Base-by-base conservation (phyloP, 2,888 invertebrate species). In the Leucania comma region DNA sequence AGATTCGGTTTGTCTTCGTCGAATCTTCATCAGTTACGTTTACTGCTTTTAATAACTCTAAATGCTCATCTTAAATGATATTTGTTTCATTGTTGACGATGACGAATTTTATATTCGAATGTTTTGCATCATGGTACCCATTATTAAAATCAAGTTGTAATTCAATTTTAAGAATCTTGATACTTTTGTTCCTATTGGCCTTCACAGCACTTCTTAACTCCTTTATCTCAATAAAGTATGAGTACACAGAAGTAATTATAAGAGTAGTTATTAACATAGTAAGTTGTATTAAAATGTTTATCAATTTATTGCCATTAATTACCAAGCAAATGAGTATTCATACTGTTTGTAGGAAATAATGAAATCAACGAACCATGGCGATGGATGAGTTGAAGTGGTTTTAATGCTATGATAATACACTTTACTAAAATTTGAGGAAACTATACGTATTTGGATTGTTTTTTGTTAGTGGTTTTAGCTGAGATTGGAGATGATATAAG, bases 221-320 rank as follows among this genome's bases (percentile, higher is more conserved):
- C 24, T 54, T 54, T 29, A 26, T 12, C 29, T 26, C 14, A 71
- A 61, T 3, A 62, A 35, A 35, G 35, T 6, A 20, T 17, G 26
- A 24, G 1, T n/a, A 42, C 6, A 24, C 9, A 10, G 1, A 38
- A 38, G 6, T 5, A 4, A 24, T 29, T 29, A 24, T 32, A 10
- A 46, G 38, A 48, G 20, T 53, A 53, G 12, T 32, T 48, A 42
- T 17, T 69, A 26, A 61, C 35, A 54, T 70, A 63, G 60, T 57
- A 14, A 6, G 32, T 70, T 42, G 57, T 69, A 57, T 48, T 63
- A 64, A 56, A 72, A 70, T 69, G 51, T 50, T 72, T 72, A 81
- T 81, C 78, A 78, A 78, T 81, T 42, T 72, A 85, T 73, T 74
- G 57, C 68, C 20, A 35, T 63, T 81, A 83, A 85, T 84, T 83